phyloP scores from a whole-genome alignment of 2,888 invertebrate species.

The Pyralis farinalis region DNA sequence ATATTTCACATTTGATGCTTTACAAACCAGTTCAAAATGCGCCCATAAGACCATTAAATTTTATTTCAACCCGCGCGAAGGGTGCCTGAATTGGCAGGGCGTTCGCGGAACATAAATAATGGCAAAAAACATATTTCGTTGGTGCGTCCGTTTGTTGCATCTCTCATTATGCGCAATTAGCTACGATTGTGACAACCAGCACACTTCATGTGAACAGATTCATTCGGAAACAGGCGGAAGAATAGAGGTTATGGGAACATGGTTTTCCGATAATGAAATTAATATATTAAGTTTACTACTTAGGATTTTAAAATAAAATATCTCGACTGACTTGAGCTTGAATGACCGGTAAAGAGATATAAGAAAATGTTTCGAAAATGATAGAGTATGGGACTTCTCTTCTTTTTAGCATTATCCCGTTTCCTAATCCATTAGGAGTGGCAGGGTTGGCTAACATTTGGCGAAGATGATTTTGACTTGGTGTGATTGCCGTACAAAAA shows the following conservation, averaged over 20 bases:
- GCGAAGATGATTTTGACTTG: too few relatives aligned
- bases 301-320: too few relatives aligned
- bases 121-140: slow-evolving; percentile 72
- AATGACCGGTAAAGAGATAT: too few relatives aligned
- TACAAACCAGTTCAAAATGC: slow-evolving; percentile 47
- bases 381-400: too few relatives aligned
- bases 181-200: slow-evolving; percentile 70
- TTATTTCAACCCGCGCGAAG: slow-evolving; percentile 65
- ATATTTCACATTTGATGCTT: slow-evolving; percentile 61
- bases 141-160: slow-evolving; percentile 47
- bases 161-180: slow-evolving; percentile 80
- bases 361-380: too few relatives aligned
- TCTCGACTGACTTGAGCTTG: too few relatives aligned
- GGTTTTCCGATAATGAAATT: slow-evolving; percentile 16
- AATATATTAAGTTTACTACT: too few relatives aligned
- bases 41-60: slow-evolving; percentile 72
- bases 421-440: too few relatives aligned
- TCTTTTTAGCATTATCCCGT: too few relatives aligned
- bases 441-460: too few relatives aligned
- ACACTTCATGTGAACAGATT: slow-evolving; percentile 68
- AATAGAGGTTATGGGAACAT: slow-evolving; percentile 34
- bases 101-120: slow-evolving; percentile 70
- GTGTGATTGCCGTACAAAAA: too few relatives aligned
- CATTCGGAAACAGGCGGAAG: slow-evolving; percentile 31
- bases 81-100: slow-evolving; percentile 62